Conservation (phyloP, 2,888 invertebrate genomes). For the Melieria omissa region DNA sequence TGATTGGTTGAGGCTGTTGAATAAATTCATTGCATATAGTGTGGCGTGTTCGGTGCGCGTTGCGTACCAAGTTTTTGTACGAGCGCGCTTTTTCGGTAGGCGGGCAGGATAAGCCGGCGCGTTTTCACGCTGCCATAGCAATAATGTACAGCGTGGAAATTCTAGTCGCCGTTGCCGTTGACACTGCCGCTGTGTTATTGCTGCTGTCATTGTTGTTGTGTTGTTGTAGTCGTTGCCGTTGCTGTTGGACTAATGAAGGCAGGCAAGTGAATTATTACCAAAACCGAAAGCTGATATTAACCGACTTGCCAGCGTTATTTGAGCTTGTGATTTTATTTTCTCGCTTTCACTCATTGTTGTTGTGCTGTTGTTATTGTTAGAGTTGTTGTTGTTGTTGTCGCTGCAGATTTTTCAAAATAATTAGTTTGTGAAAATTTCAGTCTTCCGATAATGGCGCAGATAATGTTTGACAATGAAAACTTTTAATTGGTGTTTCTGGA, state of each 20-base stretch:
- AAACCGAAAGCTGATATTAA: slow-evolving; percentile 3
- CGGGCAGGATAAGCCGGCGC: too few species aligned
- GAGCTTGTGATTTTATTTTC: slow-evolving; percentile 36
- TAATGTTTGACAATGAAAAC: slow-evolving; percentile 25
- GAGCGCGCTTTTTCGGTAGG: too few species aligned
- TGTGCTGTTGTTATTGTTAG: too few species aligned
- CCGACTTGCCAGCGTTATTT: neutral
- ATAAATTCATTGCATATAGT: too few species aligned
- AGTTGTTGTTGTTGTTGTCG: too few species aligned
- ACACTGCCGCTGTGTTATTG: slow-evolving; percentile 10
- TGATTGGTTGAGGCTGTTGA: too few species aligned
- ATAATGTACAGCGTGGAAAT: neutral
- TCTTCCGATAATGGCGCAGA: slow-evolving; percentile 20
- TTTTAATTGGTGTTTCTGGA: slow-evolving; percentile 21
- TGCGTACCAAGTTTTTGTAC: too few species aligned
- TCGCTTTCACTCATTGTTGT: neutral
- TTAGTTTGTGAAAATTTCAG: slow-evolving; percentile 36
- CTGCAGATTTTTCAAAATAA: slow-evolving; percentile 35
- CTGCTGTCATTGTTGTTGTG: neutral
- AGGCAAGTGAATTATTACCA: slow-evolving; percentile 38
- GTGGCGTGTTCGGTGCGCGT: too few species aligned
- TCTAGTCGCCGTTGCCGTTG: slow-evolving; percentile 17
- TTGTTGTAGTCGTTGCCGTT: neutral
- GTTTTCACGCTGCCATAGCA: too few species aligned
- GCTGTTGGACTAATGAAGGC: slow-evolving; percentile 37